Evolutionary conservation across 1,140 invertebrate species (phyloP).

Genomic region (Drosophila yakuba): DNA sequence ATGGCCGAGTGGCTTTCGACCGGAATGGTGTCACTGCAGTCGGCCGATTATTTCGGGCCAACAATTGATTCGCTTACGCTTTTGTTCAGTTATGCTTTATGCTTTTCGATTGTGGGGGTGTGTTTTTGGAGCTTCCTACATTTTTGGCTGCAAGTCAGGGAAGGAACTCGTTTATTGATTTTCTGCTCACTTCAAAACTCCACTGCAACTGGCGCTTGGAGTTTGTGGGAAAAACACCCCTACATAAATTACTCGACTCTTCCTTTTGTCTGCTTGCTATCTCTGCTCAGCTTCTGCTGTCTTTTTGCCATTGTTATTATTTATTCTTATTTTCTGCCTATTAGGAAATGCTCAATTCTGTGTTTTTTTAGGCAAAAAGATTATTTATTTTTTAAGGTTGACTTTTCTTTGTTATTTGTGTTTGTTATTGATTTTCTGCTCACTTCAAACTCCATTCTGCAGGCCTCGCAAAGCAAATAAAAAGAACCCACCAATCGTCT

Average conservation of each 20-base stretch:
- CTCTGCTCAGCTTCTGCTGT: neutral
- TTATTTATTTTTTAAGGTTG: neutral
- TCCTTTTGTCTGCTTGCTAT: slow-evolving; percentile 2
- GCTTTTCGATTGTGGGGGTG: slow-evolving; percentile 24
- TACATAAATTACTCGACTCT: slow-evolving; percentile 4
- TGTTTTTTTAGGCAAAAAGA: too few relatives aligned
- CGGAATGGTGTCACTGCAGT: slow-evolving; percentile 55
- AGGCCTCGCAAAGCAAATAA: neutral
- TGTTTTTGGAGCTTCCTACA: slow-evolving; percentile 15
- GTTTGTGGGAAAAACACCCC: slow-evolving; percentile 12
- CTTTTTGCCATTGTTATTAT: neutral
- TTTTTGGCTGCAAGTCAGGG: slow-evolving; percentile 31
- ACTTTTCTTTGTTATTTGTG: slow-evolving; percentile 3
- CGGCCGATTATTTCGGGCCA: slow-evolving; percentile 5
- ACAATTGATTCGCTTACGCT: slow-evolving; percentile 27
- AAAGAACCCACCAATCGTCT: slow-evolving; percentile 13
- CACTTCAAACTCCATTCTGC: slow-evolving; percentile 11
- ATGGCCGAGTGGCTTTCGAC: slow-evolving; percentile 31
- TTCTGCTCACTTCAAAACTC: slow-evolving; percentile 47
- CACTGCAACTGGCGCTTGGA: slow-evolving; percentile 18
- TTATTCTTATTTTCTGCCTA: too few relatives aligned
- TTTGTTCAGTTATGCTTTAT: slow-evolving; percentile 11
- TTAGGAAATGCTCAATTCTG: neutral
- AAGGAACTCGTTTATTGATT: slow-evolving; percentile 69
- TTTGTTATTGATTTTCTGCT: slow-evolving; percentile 13